A percentile compares a stretch with the other conserved stretches of the same genome.
Evolutionary conservation across 2,113 vertebrate species (phyloP).

Genomic region (Oceanodroma tethys): DNA sequence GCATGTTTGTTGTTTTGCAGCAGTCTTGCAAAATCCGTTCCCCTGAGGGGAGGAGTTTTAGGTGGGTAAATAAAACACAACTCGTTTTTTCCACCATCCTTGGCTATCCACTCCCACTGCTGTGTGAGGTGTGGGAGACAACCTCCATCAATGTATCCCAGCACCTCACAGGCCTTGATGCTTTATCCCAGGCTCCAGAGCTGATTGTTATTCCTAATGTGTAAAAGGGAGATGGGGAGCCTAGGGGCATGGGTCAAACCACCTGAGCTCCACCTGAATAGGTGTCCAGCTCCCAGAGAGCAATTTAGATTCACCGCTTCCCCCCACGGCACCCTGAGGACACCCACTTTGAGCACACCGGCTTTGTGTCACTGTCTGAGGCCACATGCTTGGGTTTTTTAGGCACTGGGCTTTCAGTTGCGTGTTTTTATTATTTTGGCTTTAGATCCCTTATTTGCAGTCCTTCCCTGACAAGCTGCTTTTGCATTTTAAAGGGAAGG

Average conservation of each 20-base stretch:
- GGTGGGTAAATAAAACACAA: conserved; percentile 4
- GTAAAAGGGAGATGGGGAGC: background rate
- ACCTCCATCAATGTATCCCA: background rate
- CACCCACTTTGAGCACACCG: conserved; percentile 23
- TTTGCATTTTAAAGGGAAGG: conserved; percentile 64
- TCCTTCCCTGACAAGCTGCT: conserved; percentile 53
- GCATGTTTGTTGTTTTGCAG: conserved; percentile 11
- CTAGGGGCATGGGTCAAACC: background rate
- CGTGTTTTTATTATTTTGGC: conserved; percentile 51
- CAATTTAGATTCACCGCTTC: background rate
- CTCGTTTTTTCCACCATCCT: background rate
- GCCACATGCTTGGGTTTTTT: background rate
- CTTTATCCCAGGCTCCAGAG: background rate
- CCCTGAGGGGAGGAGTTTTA: conserved; percentile 8
- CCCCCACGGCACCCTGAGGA: background rate
- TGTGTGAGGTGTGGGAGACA: background rate
- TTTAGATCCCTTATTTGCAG: conserved; percentile 52
- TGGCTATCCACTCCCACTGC: background rate
- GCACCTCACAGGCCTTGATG: background rate
- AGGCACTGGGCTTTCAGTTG: conserved; percentile 46
- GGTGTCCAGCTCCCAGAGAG: background rate
- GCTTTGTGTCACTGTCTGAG: conserved; percentile 8
- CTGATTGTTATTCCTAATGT: background rate
- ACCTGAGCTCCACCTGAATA: conserved; percentile 20
- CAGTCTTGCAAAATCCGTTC: conserved; percentile 12